Percentiles rank a stretch among this genome's conserved stretches.
Evolutionary conservation across 2,888 invertebrate genomes (phyloP).

Genomic region (Synanthedon formicaeformis): DNA sequence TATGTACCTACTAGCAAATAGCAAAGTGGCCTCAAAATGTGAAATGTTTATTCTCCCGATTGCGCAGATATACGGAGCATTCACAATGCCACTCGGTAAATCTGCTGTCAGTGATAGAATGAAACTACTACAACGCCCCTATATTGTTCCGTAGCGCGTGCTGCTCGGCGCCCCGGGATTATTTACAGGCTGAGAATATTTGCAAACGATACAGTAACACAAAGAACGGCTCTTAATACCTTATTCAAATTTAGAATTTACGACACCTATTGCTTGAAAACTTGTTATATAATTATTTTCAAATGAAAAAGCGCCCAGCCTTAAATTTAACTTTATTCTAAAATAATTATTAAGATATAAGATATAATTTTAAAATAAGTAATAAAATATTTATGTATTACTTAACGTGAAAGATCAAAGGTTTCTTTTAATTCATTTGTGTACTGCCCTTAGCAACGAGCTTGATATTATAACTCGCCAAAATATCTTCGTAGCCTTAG

Average conservation of each 20-base stretch:
- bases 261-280: too few relatives aligned
- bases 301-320: too few relatives aligned
- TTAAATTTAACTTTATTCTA: too few relatives aligned
- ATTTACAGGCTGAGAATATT: constrained; percentile 10
- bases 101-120: neutral
- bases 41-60: constrained; percentile 6
- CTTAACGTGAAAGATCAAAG: neutral
- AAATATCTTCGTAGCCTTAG: neutral
- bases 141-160: constrained; percentile 8
- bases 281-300: too few relatives aligned
- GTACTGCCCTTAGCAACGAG: neutral
- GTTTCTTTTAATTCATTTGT: neutral
- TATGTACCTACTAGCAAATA: too few relatives aligned
- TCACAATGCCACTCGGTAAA: constrained; percentile 15
- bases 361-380: too few relatives aligned
- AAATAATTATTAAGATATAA: too few relatives aligned
- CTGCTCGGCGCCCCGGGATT: constrained; percentile 8
- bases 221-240: too few relatives aligned
- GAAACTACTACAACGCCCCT: too few relatives aligned
- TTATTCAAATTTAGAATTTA: too few relatives aligned
- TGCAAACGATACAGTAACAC: too few relatives aligned
- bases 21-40: constrained; percentile 1
- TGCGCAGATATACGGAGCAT: constrained; percentile 12
- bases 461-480: neutral
- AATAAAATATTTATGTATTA: too few relatives aligned